Base-by-base conservation (phyloP, 2,113 vertebrate genomes). In the Corythoichthys haematopterus region DNA sequence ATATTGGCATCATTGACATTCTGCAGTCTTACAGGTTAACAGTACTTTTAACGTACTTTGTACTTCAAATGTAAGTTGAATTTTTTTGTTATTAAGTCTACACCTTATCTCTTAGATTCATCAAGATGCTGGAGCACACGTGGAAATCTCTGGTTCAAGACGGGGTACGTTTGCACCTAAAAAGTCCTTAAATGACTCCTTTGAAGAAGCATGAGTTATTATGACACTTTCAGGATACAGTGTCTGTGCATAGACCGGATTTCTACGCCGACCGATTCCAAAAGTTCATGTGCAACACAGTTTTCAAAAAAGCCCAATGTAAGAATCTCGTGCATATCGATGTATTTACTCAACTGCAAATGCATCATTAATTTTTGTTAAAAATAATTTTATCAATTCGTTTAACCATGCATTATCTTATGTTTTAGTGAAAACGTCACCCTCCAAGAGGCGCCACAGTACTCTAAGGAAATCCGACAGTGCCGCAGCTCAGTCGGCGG, bases 241-340 rank as follows among this genome's bases (percentile, higher is more conserved):
- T 98, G 0, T 98, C 97, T 0, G 96, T 98, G 65, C 97, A 98
- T 87, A 91, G 94, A 46, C 97, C 97, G 5, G 82, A 95, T 66
- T 98, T 98, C 88, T 98, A 98, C 0, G 95, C 96, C 0, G 97
- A 98, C 0, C 87, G 97, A 14, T 98, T 98, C 87, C 93, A 96
- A 61, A 93, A 84, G 64, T 98, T 98, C 88, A 98, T 98, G 96
- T 96, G 94, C 85, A 91, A 40, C 74, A 91, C 87, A 0, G 95
- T 94, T 1, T 98, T 98, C 87, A 96, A 75, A 82, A 96, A 91
- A 70, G 85, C 92, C n/a, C 82, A 87, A 2, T 15, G 97, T 98
- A 84, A 92, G 94, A 92, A 47, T 11, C 20, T 16, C 8, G 15
- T 65, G 1, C 65, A 15, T 66, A 1, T 71, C 58, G 50, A 71